phyloP scores from a whole-genome alignment of 2,797 vertebrate species.

The Euthynnus affinis region DNA sequence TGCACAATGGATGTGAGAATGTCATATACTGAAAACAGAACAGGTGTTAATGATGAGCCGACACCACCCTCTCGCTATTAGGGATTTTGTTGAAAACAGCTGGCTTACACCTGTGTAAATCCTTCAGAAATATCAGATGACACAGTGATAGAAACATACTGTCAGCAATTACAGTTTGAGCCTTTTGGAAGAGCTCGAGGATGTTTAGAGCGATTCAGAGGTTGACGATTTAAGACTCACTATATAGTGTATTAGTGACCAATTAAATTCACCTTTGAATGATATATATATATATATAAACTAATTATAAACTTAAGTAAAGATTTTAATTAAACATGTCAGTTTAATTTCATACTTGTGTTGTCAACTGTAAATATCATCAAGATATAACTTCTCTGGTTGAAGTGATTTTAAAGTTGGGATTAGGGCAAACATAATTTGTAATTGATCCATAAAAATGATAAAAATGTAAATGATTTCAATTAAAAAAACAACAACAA shows the following conservation, averaged over 20 bases:
- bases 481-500: too few species aligned
- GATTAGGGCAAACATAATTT: too few species aligned
- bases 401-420: neutral
- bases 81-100: neutral
- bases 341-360: neutral
- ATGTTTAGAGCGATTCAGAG: neutral
- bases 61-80: neutral
- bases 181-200: neutral
- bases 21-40: slow-evolving; percentile 5
- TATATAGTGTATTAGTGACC: neutral
- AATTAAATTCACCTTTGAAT: neutral
- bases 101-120: slow-evolving; percentile 19
- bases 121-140: neutral
- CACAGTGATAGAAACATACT: neutral
- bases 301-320: too few species aligned
- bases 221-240: neutral
- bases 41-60: slow-evolving; percentile 30
- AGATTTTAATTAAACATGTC: too few species aligned
- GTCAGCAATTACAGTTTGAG: neutral
- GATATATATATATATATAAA: too few species aligned
- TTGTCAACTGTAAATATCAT: neutral
- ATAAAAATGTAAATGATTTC: too few species aligned
- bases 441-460: neutral
- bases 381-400: neutral
- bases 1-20: slow-evolving; percentile 26